phyloP scores from a whole-genome alignment of 2,888 invertebrate species.

The Hermaeophaga mercurialis region DNA sequence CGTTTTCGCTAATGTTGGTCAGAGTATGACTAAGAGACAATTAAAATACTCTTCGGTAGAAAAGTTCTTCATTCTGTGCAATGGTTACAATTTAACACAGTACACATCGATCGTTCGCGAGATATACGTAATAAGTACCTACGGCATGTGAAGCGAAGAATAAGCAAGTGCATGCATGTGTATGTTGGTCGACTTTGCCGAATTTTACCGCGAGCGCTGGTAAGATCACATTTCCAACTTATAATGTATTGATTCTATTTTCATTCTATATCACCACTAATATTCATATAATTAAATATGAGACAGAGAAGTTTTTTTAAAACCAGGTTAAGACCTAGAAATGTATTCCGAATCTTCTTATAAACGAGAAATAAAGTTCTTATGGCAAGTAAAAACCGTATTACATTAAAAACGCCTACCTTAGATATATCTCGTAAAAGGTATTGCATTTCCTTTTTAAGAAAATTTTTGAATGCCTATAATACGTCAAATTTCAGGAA shows the following conservation, averaged over 20 bases:
- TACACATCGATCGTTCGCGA: slow-evolving; percentile 3
- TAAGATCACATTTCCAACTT: neutral
- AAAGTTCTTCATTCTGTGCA: slow-evolving; percentile 28
- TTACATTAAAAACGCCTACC: slow-evolving; percentile 7
- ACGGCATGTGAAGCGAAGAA: neutral
- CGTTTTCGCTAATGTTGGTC: slow-evolving; percentile 36
- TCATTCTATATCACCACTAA: neutral
- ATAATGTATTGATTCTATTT: neutral
- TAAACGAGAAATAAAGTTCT: slow-evolving; percentile 10
- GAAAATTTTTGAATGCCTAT: too few relatives aligned
- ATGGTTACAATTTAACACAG: slow-evolving; percentile 11
- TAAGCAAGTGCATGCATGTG: neutral
- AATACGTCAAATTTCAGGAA: too few relatives aligned
- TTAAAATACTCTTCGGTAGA: slow-evolving; percentile 29
- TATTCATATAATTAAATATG: neutral
- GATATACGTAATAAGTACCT: slow-evolving; percentile 1
- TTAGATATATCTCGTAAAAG: neutral
- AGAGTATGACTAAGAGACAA: slow-evolving; percentile 38
- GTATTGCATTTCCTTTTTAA: neutral
- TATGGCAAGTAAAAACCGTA: slow-evolving; percentile 1
- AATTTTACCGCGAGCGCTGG: slow-evolving; percentile 6
- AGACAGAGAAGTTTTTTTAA: too few relatives aligned
- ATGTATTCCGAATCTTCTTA: slow-evolving; percentile 13
- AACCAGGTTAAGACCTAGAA: slow-evolving; percentile 26
- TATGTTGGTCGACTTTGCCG: neutral